Base-by-base conservation (phyloP, 2,113 vertebrate genomes). In the Channa argus region DNA sequence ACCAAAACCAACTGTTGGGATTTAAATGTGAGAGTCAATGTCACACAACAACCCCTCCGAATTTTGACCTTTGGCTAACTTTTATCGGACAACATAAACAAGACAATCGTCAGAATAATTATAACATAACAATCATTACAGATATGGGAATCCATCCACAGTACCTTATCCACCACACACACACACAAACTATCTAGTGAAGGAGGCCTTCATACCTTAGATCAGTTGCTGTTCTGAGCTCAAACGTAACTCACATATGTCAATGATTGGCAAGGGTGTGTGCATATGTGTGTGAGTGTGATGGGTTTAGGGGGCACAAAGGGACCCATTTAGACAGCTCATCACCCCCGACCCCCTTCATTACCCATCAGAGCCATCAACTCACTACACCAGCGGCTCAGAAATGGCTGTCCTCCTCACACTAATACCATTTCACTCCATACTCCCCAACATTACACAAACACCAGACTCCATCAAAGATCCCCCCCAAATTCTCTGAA, bases 401-500 rank as follows among this genome's bases (percentile, higher is more conserved):
- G 45, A 59, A 12, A 24, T 24, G 24, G 24, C 24, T 54, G 39
- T 15, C 54, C 55, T 12, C 34, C 60, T 46, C 45, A 45, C 45
- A 12, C 67, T 53, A 65, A 82, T 71, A 64, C 79, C 63, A 66
- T 79, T 87, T 83, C 77, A 73, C 69, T 80, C 71, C 3, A 39
- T 51, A 66, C 79, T 82, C 68, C 78, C 72, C 64, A 86, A 88
- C 74, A 76, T 89, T 90, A 91, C 79, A 90, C 89, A 92, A 92
- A 90, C 91, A 92, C 80, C 77, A 86, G 86, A 91, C 85, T 89
- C 85, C 86, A 85, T 91, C 88, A 88, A 89, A 86, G 84, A 87
- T 60, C 51, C 54, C 45, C 45, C 14, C 53, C 8, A 38, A 55
- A 52, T 56, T 60, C 47, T 60, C 78, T 91, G 89, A 91, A 92